Evolutionary conservation across 2,888 invertebrate species (phyloP).

Genomic region (Creontiades dilutus): DNA sequence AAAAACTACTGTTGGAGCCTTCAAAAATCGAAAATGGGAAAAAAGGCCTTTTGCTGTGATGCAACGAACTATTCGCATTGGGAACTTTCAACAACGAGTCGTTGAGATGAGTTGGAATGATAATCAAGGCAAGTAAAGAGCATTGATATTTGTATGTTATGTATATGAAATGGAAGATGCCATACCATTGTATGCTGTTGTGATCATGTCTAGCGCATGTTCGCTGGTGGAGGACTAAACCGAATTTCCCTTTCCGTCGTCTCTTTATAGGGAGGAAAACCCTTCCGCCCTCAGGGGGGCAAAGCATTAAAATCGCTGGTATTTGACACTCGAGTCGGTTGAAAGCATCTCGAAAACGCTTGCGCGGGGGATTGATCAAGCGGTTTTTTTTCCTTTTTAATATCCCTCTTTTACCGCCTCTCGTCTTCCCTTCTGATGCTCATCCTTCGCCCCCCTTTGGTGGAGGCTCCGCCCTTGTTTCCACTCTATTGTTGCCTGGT

Average conservation of each 20-base stretch:
- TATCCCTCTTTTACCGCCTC: slow-evolving; percentile 21
- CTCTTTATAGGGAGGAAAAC: slow-evolving; percentile 59
- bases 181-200: slow-evolving; percentile 63
- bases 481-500: slow-evolving; percentile 31
- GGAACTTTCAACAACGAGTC: too few relatives aligned
- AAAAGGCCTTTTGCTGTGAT: too few relatives aligned
- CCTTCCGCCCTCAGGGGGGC: slow-evolving; percentile 14
- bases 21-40: too few relatives aligned
- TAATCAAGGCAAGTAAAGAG: not conserved
- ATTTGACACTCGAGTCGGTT: slow-evolving; percentile 55
- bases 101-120: not conserved
- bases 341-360: slow-evolving; percentile 41
- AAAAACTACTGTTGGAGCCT: too few relatives aligned
- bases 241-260: slow-evolving; percentile 44
- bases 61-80: too few relatives aligned
- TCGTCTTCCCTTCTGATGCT: not conserved
- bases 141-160: not conserved
- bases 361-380: slow-evolving; percentile 67
- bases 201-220: slow-evolving; percentile 66
- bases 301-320: slow-evolving; percentile 67
- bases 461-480: slow-evolving; percentile 53
- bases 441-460: slow-evolving; percentile 7
- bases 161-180: not conserved
- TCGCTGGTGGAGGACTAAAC: slow-evolving; percentile 63
- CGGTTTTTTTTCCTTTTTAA: slow-evolving; percentile 44